phyloP scores from a whole-genome alignment of 23 tunicate genomes.

The Phallusia fumigata region DNA sequence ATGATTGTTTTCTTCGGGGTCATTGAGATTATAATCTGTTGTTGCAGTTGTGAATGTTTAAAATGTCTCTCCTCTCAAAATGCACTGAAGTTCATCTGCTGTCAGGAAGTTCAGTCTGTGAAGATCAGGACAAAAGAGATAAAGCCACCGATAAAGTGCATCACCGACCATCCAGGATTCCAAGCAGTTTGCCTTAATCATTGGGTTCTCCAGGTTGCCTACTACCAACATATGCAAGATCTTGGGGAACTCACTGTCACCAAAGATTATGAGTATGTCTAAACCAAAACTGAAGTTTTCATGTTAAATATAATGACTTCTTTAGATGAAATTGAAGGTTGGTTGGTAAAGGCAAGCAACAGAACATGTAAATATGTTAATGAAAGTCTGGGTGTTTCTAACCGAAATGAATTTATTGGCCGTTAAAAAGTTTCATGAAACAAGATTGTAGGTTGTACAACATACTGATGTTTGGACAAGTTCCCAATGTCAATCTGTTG shows the following conservation, averaged over 20 bases:
- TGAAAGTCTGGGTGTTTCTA: too few species aligned
- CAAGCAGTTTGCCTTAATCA: conserved; percentile 43
- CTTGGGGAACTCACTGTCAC: conserved; percentile 25
- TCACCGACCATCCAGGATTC: conserved; percentile 52
- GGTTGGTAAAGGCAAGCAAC: too few species aligned
- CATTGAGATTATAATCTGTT: not conserved
- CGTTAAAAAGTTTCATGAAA: too few species aligned
- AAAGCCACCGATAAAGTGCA: conserved; percentile 19
- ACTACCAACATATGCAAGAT: conserved; percentile 43
- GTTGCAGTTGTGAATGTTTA: conserved; percentile 34
- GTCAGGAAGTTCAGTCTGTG: conserved; percentile 33
- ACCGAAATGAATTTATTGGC: too few species aligned
- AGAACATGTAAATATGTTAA: too few species aligned
- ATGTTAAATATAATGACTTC: too few species aligned
- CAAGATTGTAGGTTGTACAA: too few species aligned
- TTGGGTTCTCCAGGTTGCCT: conserved; percentile 46
- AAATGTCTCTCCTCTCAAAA: conserved; percentile 15
- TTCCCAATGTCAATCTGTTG: not conserved
- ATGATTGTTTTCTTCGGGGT: too few species aligned
- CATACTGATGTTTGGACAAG: not conserved
- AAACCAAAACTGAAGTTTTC: not conserved
- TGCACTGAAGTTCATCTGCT: conserved; percentile 31
- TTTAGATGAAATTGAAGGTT: too few species aligned
- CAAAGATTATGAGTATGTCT: conserved; percentile 37
- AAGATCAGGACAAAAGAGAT: conserved; percentile 4